Percentiles rank a stretch among this genome's conserved stretches.
These are phyloP conservation scores for Streptopelia turtur DNA, from an alignment of 2,797 vertebrate genomes.

Conservation along the genomic window DNA sequence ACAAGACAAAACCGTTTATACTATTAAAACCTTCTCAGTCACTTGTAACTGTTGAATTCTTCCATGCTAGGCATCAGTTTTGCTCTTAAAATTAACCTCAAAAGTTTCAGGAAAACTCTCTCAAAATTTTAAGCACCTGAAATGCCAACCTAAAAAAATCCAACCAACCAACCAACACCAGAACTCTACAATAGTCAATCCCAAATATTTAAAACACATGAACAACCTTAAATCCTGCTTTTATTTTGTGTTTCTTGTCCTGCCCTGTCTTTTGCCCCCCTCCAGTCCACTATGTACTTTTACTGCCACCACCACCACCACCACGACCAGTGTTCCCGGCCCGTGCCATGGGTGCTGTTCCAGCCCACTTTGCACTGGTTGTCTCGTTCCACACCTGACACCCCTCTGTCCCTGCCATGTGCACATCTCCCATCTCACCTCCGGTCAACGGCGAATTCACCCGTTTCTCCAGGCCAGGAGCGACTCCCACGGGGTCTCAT, in stretches of 20 bases:
- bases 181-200: neutral
- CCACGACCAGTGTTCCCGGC: accelerated
- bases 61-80: neutral
- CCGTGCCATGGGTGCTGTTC: neutral
- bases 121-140: neutral
- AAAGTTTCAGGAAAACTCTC: neutral
- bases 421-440: neutral
- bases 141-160: neutral
- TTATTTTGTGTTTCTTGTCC: neutral
- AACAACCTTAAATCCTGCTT: neutral
- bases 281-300: neutral
- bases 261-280: neutral
- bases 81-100: neutral
- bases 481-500: neutral
- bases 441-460: accelerated
- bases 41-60: neutral
- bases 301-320: neutral
- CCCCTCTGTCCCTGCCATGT: neutral
- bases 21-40: neutral
- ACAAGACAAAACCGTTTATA: neutral
- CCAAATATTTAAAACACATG: neutral
- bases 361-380: neutral
- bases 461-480: neutral
- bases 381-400: neutral
- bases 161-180: neutral